Conservation (phyloP, 2,797 vertebrate genomes). For the Xiphorhynchus erythropygius region DNA sequence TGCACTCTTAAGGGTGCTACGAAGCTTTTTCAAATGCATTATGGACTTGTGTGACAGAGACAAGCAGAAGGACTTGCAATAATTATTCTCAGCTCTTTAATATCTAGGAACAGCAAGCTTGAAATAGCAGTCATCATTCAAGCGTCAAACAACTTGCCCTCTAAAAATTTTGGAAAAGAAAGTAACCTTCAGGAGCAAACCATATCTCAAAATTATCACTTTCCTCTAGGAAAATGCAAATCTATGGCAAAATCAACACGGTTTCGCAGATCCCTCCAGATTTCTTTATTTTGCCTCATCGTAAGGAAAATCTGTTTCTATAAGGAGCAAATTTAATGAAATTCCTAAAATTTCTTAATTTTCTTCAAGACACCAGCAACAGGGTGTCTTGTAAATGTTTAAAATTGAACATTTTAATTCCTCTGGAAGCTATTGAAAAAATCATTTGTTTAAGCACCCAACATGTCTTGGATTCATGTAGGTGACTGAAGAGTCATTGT, state of each 20-base stretch:
- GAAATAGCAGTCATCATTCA: background rate
- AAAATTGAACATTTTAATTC: background rate
- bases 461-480: background rate
- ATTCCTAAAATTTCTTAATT: background rate
- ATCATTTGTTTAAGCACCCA: background rate
- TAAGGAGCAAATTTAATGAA: background rate
- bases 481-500: background rate
- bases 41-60: background rate
- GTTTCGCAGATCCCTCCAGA: background rate
- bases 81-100: background rate
- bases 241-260: background rate
- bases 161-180: background rate
- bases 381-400: background rate
- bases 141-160: background rate
- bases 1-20: background rate
- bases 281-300: background rate
- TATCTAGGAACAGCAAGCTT: background rate
- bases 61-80: background rate
- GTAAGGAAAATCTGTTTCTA: background rate
- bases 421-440: background rate
- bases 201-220: background rate
- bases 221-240: background rate
- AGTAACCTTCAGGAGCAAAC: background rate
- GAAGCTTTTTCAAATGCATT: background rate
- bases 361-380: background rate